phyloP scores from a whole-genome alignment of 2,888 invertebrate species.

The Syrphus vitripennis region DNA sequence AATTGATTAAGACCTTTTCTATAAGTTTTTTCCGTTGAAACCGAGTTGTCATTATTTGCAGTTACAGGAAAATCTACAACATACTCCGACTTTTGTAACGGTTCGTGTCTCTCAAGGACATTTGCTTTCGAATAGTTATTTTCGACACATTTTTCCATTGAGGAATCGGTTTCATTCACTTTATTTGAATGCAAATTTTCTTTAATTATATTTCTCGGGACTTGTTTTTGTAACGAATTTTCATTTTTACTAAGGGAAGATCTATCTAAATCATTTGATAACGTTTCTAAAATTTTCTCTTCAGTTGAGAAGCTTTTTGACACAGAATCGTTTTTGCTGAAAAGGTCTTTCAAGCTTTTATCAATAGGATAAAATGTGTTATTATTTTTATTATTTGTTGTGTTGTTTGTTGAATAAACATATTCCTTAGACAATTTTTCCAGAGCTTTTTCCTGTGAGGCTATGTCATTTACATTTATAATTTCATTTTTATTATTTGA shows the following conservation, averaged over 20 bases:
- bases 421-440: neutral
- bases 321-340: neutral
- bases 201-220: neutral
- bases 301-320: neutral
- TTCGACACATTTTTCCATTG: neutral
- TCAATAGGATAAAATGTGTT: neutral
- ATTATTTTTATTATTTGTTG: neutral
- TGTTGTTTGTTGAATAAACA: neutral
- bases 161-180: neutral
- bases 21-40: neutral
- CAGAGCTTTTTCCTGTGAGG: neutral
- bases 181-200: neutral
- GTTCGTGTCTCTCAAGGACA: neutral
- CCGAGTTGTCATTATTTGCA: neutral
- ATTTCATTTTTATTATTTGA: neutral
- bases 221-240: neutral
- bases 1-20: neutral
- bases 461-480: neutral
- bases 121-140: neutral
- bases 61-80: neutral
- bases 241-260: neutral
- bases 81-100: neutral
- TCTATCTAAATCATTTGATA: neutral
- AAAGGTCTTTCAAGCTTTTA: neutral
- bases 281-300: neutral